Evolutionary conservation across 2,888 invertebrate genomes (phyloP).

Genomic region (Vanessa cardui): DNA sequence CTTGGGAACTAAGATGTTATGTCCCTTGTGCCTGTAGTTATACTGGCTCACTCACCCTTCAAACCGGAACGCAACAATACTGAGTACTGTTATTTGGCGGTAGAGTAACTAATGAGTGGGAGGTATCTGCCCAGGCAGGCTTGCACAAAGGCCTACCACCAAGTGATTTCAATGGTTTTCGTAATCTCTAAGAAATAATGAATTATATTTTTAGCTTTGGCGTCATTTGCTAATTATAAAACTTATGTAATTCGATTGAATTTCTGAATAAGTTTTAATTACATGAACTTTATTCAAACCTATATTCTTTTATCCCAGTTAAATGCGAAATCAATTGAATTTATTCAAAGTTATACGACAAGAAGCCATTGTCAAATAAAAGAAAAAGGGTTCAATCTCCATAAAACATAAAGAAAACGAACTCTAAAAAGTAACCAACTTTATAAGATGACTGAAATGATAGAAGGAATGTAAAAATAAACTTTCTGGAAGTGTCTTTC

Average conservation of each 20-base stretch:
- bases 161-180: too few species aligned
- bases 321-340: conserved; percentile 22
- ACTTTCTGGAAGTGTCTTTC: conserved; percentile 9
- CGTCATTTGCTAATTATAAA: neutral
- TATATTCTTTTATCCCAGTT: neutral
- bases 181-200: neutral
- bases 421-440: conserved; percentile 5
- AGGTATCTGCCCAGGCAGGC: too few species aligned
- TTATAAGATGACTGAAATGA: conserved; percentile 7
- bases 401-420: neutral
- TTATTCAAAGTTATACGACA: conserved; percentile 5
- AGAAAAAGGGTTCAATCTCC: conserved; percentile 12
- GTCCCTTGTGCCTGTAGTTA: too few species aligned
- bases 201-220: neutral
- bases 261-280: neutral
- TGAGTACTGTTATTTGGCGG: too few species aligned
- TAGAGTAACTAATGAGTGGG: too few species aligned
- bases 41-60: too few species aligned
- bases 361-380: conserved; percentile 12
- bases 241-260: neutral
- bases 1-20: too few species aligned
- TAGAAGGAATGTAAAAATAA: neutral
- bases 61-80: too few species aligned
- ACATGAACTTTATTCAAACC: conserved; percentile 12
- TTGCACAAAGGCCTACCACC: too few species aligned